Evolutionary conservation across 2,113 vertebrate species (phyloP).

Genomic region (Pedionomus torquatus): DNA sequence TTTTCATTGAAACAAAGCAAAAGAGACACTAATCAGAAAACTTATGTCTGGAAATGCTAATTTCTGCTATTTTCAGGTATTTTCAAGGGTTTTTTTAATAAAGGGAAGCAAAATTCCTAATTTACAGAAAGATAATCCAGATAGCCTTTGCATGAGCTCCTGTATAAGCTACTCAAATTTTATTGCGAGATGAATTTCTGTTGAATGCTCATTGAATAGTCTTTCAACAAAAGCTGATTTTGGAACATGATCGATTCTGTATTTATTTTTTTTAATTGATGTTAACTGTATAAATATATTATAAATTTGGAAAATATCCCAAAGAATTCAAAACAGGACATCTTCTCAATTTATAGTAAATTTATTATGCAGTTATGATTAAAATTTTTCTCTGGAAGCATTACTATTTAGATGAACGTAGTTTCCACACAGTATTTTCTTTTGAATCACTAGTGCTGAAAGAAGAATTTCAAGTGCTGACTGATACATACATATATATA

Average conservation of each 20-base stretch:
- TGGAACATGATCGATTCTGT: not conserved
- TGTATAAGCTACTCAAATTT: not conserved
- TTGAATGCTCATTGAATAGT: not conserved
- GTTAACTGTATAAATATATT: not conserved
- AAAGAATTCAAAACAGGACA: not conserved
- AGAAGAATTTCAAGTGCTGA: not conserved
- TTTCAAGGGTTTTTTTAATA: not conserved
- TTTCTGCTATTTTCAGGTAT: not conserved
- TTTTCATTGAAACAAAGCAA: not conserved
- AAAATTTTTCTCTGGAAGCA: not conserved
- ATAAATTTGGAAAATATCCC: not conserved
- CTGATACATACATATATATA: not conserved
- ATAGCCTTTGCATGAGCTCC: not conserved
- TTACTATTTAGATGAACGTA: not conserved
- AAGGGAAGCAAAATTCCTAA: not conserved
- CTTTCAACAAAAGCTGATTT: not conserved
- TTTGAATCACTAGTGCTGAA: not conserved
- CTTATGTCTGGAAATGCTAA: not conserved
- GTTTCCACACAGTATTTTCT: not conserved
- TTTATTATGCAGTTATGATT: not conserved
- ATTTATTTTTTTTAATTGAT: not conserved
- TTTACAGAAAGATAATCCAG: not conserved
- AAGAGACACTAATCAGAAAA: not conserved
- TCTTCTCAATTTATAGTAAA: not conserved
- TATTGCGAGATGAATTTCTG: not conserved